Base-by-base conservation (phyloP, 2,797 vertebrate species). In the Sebastes minor region DNA sequence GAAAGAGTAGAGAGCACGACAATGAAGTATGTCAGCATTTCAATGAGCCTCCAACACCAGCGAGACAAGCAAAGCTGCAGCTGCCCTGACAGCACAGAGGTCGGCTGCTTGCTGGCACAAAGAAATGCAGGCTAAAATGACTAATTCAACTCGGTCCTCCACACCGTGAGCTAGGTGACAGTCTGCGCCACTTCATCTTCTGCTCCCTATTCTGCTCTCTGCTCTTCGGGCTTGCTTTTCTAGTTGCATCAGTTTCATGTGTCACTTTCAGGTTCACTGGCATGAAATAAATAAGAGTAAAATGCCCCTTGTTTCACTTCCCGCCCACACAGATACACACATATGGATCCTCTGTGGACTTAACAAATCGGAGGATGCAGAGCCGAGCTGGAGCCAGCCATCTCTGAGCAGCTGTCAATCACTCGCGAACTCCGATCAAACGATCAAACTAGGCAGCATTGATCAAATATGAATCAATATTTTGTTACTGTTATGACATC, bases 11-110 rank as follows among this genome's bases (percentile, higher is more conserved):
- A 25, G 23, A 63, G 52, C 60, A 62, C 2, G 20, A 22, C 46
- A 71, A 80, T 74, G 61, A 65, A 38, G 49, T 46, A 30, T 68
- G 33, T 64, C 74, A 42, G 23, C 27, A 63, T 27, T 61, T 75
- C 57, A 75, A 53, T 14, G 18, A 74, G 18, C n/a, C 53, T 49
- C 23, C 49, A 33, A 23, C 35, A 16, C 13, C 49, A 42, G 23
- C 1, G 2, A 42, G 9, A 38, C 30, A 6, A 67, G 53, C 18
- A 68, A n/a, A 63, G 60, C 25, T 57, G 32, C 22, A 64, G 8
- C n/a, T 30, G 25, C 25, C 33, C 55, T 25, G 65, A 72, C 12
- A 72, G 61, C 35, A 33, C 52, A 59, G 27, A 69, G 30, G 35
- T 60, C 38, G 4, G 46, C 25, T 68, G 71, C 60, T 1, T 46